A percentile compares a stretch with the other conserved stretches of the same genome.
Evolutionary conservation across 1,140 invertebrate genomes (phyloP).

Genomic region (Druon quercuslanigerum): DNA sequence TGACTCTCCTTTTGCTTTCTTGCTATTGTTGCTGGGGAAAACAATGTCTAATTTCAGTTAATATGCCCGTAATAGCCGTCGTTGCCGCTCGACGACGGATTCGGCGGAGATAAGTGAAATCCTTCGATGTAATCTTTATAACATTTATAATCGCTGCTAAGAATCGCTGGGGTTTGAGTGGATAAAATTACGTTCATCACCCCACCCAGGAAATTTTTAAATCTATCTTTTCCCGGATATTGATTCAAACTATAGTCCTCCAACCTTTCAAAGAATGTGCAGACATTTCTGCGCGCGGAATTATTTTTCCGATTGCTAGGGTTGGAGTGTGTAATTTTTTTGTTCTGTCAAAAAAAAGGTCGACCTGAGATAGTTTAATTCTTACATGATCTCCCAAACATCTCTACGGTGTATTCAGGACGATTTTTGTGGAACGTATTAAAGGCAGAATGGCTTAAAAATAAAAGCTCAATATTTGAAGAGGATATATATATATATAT

Average conservation of each 20-base stretch:
- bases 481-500: slow-evolving; percentile 36
- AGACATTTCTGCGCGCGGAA: no score
- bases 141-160: slow-evolving; percentile 41
- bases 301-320: no score
- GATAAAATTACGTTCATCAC: not conserved
- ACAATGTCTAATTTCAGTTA: slow-evolving; percentile 58
- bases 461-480: slow-evolving; percentile 14
- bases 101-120: slow-evolving; percentile 48
- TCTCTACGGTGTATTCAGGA: not conserved
- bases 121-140: slow-evolving; percentile 18
- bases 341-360: no score
- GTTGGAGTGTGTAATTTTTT: no score
- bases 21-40: slow-evolving; percentile 48
- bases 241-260: no score
- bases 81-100: slow-evolving; percentile 36
- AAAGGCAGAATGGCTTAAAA: not conserved
- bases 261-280: no score
- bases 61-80: slow-evolving; percentile 52
- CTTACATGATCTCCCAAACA: not conserved
- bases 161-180: not conserved
- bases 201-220: not conserved
- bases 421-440: no score
- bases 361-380: no score
- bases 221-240: not conserved
- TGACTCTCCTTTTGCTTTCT: slow-evolving; percentile 39